Evolutionary conservation across 2,797 vertebrate genomes (phyloP).

Genomic region (Sciaenops ocellatus): DNA sequence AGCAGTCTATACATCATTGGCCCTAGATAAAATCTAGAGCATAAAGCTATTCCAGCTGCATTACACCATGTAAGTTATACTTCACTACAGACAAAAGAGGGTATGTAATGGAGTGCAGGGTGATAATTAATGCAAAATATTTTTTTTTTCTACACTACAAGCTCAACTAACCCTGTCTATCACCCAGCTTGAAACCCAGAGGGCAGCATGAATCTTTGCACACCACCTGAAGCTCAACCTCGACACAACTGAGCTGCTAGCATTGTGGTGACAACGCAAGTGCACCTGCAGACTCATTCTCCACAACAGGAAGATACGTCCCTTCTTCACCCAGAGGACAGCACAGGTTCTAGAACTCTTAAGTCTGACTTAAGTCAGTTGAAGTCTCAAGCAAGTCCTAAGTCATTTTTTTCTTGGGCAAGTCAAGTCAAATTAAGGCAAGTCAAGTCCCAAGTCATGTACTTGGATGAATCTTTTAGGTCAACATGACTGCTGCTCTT

Average conservation of each 20-base stretch:
- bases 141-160: neutral
- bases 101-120: neutral
- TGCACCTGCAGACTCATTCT: neutral
- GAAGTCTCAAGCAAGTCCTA: too few species aligned
- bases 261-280: neutral
- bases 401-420: too few species aligned
- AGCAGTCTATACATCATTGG: constrained; percentile 28
- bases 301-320: neutral
- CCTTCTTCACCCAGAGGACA: neutral
- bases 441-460: too few species aligned
- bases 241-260: neutral
- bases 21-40: constrained; percentile 15
- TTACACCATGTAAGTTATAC: neutral
- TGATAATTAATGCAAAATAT: neutral
- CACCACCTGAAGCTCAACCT: neutral
- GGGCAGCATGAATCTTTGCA: neutral
- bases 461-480: too few species aligned
- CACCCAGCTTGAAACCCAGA: neutral
- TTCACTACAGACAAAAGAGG: neutral
- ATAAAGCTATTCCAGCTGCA: constrained; percentile 15
- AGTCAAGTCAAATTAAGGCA: too few species aligned
- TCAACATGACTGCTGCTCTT: too few species aligned
- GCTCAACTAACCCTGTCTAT: neutral
- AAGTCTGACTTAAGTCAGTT: too few species aligned
- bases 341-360: neutral